phyloP scores from a whole-genome alignment of 2,888 invertebrate genomes.

The Cerceris ruficornis region DNA sequence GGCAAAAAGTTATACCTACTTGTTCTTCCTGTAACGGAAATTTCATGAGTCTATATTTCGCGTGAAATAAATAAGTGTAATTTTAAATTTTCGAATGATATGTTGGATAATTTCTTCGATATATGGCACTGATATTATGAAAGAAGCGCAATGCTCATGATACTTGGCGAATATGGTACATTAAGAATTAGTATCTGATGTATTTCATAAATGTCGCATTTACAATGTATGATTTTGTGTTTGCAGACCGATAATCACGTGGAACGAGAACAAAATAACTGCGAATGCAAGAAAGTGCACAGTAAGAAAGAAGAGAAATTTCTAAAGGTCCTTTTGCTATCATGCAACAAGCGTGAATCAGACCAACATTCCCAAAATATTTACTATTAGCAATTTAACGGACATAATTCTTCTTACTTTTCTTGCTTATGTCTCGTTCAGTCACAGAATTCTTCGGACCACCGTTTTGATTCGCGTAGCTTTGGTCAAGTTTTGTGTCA shows the following conservation, averaged over 20 bases:
- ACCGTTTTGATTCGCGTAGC: slow-evolving; percentile 75
- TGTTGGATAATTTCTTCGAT: no score
- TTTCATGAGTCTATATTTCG: no score
- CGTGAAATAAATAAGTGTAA: no score
- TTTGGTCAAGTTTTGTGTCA: slow-evolving; percentile 73
- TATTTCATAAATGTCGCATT: not conserved
- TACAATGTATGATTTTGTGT: not conserved
- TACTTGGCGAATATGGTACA: no score
- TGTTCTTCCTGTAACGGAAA: no score
- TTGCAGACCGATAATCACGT: not conserved
- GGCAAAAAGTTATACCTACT: no score
- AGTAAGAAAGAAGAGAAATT: slow-evolving; percentile 29
- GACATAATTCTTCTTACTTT: slow-evolving; percentile 62
- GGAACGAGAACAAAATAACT: slow-evolving; percentile 3
- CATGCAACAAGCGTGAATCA: slow-evolving; percentile 64
- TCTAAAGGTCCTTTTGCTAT: slow-evolving; percentile 15
- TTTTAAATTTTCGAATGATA: no score
- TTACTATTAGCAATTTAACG: not conserved
- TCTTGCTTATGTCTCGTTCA: slow-evolving; percentile 52
- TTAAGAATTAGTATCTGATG: not conserved
- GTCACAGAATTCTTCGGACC: slow-evolving; percentile 66
- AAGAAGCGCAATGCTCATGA: no score
- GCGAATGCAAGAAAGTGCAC: slow-evolving; percentile 25
- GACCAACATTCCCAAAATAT: slow-evolving; percentile 51
- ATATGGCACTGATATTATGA: no score